A percentile compares a stretch with the other conserved stretches of the same genome.
Conservation (phyloP, 2,888 invertebrate genomes). For the Aphidoletes aphidimyza region DNA sequence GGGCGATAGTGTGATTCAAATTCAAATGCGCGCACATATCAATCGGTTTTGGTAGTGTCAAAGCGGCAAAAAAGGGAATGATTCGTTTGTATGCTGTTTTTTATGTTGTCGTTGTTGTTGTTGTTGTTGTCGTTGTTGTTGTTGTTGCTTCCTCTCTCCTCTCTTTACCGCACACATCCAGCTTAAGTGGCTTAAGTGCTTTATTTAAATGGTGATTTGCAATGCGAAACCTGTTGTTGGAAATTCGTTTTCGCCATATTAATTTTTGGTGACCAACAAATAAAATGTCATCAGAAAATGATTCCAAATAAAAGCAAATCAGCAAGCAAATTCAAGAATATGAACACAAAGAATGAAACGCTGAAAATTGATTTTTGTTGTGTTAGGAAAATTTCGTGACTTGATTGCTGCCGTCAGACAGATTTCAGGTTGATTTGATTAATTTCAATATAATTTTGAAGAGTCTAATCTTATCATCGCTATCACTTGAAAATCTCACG, state of each 20-base stretch:
- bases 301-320: constrained; percentile 22
- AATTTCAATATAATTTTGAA: no score
- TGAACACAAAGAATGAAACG: not conserved
- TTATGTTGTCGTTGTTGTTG: no score
- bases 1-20: not conserved
- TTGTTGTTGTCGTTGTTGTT: no score
- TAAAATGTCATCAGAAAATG: constrained; percentile 37
- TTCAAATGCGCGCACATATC: not conserved
- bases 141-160: no score
- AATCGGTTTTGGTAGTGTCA: constrained; percentile 13
- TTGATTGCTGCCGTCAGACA: no score
- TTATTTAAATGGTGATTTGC: constrained; percentile 53
- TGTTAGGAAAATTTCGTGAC: not conserved
- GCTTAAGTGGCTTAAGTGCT: not conserved
- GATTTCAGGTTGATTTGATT: no score
- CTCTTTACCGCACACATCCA: not conserved
- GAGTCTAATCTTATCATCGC: no score
- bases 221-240: constrained; percentile 53
- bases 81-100: not conserved
- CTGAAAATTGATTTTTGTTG: constrained; percentile 23
- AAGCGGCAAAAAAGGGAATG: constrained; percentile 43
- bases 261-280: not conserved
- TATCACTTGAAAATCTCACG: no score
- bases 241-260: constrained; percentile 44
- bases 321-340: not conserved